Evolutionary conservation across 1,140 invertebrate species (phyloP).

Genomic region (Leptonema lineaticorne): DNA sequence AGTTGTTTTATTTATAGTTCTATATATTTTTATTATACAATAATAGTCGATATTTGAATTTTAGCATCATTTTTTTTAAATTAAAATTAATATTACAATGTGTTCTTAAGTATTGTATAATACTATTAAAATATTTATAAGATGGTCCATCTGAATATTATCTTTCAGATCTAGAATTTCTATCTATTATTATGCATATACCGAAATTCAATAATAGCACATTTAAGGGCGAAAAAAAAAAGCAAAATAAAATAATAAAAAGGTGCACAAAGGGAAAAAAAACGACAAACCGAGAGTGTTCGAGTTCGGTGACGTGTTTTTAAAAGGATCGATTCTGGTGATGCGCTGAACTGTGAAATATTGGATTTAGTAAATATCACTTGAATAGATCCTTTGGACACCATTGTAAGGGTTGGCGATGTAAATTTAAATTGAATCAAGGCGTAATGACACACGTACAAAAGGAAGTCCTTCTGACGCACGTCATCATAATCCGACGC

Average conservation of each 20-base stretch:
- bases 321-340: conserved; percentile 20
- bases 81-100: no score
- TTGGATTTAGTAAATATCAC: conserved; percentile 25
- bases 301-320: conserved; percentile 6
- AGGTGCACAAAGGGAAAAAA: no score
- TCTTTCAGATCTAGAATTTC: neutral
- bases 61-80: no score
- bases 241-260: neutral
- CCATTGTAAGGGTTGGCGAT: conserved; percentile 12
- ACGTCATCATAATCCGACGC: conserved; percentile 39
- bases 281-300: conserved; percentile 2
- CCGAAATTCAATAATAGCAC: neutral
- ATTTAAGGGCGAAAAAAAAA: neutral
- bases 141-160: no score
- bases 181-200: neutral
- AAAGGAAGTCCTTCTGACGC: conserved; percentile 29
- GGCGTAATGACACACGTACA: conserved; percentile 27
- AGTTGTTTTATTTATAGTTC: no score
- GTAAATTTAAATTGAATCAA: conserved; percentile 36
- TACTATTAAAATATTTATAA: no score
- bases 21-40: no score
- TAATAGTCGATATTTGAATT: no score
- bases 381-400: neutral
- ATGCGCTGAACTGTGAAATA: conserved; percentile 28
- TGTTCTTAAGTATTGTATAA: no score